Base-by-base conservation (phyloP, 2,888 invertebrate genomes). In the Creontiades dilutus region DNA sequence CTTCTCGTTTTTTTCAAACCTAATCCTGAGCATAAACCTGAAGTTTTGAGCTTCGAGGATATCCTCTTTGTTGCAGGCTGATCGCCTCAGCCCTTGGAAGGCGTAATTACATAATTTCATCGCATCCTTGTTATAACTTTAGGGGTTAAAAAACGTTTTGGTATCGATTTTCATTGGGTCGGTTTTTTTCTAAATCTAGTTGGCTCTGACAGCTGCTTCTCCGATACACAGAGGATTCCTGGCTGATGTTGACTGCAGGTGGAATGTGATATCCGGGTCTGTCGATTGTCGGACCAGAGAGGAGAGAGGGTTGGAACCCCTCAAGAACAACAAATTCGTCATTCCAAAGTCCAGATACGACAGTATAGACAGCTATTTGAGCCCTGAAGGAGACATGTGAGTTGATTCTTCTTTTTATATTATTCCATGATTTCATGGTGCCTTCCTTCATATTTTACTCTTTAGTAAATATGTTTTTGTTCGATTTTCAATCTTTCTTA, bases 311-410 rank as follows among this genome's bases (percentile, higher is more conserved):
- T 93, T 97, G 55, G 94, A 95, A 92, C 96, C 96, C 9, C 94
- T 97, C 16, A 94, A 95, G 86, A 94, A 96, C 86, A 96, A 96
- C 93, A 96, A 96, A 94, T 98, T 97, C 94, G 95, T 95, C 91
- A 98, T 99, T 92, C 95, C 95, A 91, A 99, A 99, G 94, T 99
- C 99, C 0, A 95, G 99, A 91, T 99, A 99, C 93, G 99, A 99
- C 94, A 98, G 99, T 13, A 98, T 99, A 87, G 99, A 99, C 93
- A 98, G 98, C 28, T 99, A 99, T 94, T 95, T 99, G 61, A 98
- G 99, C 87, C 96, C 97, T 14, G 96, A 96, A 92, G 97, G 98
- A 89, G 97, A 96, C 92, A 96, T 96, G 95, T 95, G 92, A 92
- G 92, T 86, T 12, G 19, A 52, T 80, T 28, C 37, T 7, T 80